Conservation (phyloP, 2,888 invertebrate genomes). For the Prenolepis imparis region DNA sequence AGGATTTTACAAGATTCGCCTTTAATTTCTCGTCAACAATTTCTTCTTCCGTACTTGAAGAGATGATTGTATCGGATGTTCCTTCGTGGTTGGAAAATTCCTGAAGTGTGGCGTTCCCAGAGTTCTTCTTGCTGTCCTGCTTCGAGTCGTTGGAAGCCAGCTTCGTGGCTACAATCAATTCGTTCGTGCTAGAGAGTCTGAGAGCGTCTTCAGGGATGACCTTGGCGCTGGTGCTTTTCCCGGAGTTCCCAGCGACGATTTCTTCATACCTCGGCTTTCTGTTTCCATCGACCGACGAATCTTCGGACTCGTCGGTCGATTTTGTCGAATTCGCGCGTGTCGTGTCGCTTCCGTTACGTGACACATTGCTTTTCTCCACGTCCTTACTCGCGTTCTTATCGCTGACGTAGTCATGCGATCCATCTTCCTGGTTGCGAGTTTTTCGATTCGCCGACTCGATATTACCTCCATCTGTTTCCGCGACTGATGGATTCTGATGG, state of each 20-base stretch:
- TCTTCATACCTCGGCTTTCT: slow-evolving; percentile 57
- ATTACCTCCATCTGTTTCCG: not conserved
- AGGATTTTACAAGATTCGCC: not conserved
- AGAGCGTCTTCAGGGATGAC: slow-evolving; percentile 51
- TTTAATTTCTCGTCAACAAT: not conserved
- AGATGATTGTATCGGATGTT: not conserved
- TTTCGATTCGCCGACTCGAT: not conserved
- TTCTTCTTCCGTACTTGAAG: not conserved
- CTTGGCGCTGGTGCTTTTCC: slow-evolving; percentile 69
- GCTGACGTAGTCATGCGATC: not conserved
- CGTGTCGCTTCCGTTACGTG: not conserved
- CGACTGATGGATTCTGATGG: slow-evolving; percentile 12
- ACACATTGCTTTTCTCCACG: not conserved
- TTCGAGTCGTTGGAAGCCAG: slow-evolving; percentile 49
- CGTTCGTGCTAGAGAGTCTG: slow-evolving; percentile 60
- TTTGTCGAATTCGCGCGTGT: not conserved
- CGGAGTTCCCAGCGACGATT: slow-evolving; percentile 49
- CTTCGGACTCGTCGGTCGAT: slow-evolving; percentile 44
- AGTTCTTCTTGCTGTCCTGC: slow-evolving; percentile 41
- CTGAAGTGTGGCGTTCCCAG: not conserved
- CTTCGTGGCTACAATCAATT: slow-evolving; percentile 59
- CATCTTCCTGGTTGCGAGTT: not conserved
- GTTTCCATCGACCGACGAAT: slow-evolving; percentile 48
- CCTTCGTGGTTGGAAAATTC: not conserved
- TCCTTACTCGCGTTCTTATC: not conserved